These are phyloP conservation scores for Leguminivora glycinivorella DNA, from an alignment of 1,140 invertebrate genomes.

Conservation along the genomic window DNA sequence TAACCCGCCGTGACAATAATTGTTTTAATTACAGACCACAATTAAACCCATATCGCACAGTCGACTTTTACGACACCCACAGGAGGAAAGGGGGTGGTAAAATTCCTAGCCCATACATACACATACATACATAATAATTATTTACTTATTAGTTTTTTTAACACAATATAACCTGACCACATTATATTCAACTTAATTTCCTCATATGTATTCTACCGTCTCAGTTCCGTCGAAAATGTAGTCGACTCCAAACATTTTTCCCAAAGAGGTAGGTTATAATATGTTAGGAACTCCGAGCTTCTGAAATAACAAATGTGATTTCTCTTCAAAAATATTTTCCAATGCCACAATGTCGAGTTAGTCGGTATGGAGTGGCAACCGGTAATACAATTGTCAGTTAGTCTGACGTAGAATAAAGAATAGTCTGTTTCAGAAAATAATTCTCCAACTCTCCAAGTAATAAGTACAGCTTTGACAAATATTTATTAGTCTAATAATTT, in stretches of 20 bases:
- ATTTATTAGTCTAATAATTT: too few species aligned
- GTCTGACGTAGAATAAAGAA: neutral
- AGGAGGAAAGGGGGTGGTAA: too few species aligned
- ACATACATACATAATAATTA: too few species aligned
- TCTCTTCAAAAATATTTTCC: slow-evolving; percentile 13
- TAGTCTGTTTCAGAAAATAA: neutral
- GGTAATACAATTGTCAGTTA: slow-evolving; percentile 22
- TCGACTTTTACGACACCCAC: too few species aligned
- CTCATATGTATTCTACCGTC: neutral
- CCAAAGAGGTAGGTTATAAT: neutral
- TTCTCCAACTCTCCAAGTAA: neutral
- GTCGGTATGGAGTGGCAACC: slow-evolving; percentile 17
- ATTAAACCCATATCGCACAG: too few species aligned
- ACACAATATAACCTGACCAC: too few species aligned
- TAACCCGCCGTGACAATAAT: too few species aligned
- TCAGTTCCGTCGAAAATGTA: neutral
- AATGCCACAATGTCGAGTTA: slow-evolving; percentile 1
- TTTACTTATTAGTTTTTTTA: too few species aligned
- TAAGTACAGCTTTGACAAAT: too few species aligned
- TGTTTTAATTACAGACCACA: too few species aligned
- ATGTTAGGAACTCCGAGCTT: neutral
- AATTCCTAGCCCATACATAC: too few species aligned
- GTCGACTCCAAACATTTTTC: neutral
- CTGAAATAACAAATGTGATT: slow-evolving; percentile 3
- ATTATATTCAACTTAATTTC: neutral